phyloP scores from a whole-genome alignment of 35 echinoderm and acorn worm genomes.

The Patiria miniata region DNA sequence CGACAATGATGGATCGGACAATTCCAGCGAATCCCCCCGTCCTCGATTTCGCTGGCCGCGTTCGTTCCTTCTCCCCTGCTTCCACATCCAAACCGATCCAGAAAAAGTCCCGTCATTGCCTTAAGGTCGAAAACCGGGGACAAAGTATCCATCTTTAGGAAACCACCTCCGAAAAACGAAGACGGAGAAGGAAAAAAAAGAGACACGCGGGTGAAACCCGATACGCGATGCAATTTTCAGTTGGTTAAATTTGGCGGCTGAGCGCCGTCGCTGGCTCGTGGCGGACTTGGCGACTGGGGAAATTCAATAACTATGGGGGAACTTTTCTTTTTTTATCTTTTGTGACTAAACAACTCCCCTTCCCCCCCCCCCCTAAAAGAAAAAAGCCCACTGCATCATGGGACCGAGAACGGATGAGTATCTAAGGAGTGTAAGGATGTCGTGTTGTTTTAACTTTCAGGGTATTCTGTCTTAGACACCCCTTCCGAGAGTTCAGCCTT shows the following conservation, averaged over 20 bases:
- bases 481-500: neutral
- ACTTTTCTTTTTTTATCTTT: neutral
- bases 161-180: no score
- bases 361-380: no score
- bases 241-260: constrained; percentile 30
- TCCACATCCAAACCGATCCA: no score
- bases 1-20: no score
- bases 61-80: no score
- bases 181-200: no score
- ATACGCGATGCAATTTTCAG: constrained; percentile 22
- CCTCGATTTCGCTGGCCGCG: no score
- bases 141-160: no score
- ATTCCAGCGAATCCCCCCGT: no score
- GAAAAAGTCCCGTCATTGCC: no score
- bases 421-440: neutral
- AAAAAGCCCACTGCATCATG: neutral
- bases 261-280: neutral
- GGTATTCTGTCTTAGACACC: neutral
- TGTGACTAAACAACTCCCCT: neutral
- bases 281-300: neutral
- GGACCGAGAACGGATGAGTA: constrained; percentile 4
- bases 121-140: no score
- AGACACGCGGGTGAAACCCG: neutral
- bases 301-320: constrained; percentile 9
- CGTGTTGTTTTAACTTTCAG: neutral